A percentile compares a stretch with the other conserved stretches of the same genome.
These are phyloP conservation scores for Egretta garzetta DNA, from an alignment of 2,113 vertebrate genomes.

Conservation along the genomic window DNA sequence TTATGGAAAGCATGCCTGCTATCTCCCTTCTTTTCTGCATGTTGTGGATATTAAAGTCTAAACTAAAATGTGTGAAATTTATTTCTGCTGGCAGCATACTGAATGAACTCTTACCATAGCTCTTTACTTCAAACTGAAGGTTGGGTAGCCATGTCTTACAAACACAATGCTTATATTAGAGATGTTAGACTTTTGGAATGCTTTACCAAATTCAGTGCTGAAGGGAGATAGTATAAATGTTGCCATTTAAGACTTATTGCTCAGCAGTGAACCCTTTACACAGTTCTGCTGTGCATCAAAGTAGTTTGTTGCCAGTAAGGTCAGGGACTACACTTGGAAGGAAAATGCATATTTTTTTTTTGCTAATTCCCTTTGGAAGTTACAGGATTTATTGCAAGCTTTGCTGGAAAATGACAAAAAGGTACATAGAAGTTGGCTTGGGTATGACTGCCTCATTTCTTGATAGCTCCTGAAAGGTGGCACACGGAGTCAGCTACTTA, in stretches of 20 bases:
- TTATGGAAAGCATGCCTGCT: not conserved
- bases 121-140: not conserved
- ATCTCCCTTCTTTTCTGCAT: not conserved
- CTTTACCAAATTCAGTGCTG: not conserved
- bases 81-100: not conserved
- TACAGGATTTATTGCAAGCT: not conserved
- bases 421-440: not conserved
- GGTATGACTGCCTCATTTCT: not conserved
- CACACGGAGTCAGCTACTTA: not conserved
- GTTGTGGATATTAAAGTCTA: conserved; percentile 5
- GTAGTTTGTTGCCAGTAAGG: not conserved
- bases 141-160: not conserved
- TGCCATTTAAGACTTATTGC: not conserved
- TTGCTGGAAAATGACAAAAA: not conserved
- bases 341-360: not conserved
- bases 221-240: not conserved
- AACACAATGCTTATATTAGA: not conserved
- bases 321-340: not conserved
- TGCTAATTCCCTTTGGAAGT: not conserved
- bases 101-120: not conserved
- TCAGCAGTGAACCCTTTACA: not conserved
- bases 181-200: not conserved
- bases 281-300: not conserved
- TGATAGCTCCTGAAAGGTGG: not conserved
- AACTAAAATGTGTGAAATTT: not conserved